Base-by-base conservation (phyloP, 2,797 vertebrate species). In the Florisuga fusca region DNA sequence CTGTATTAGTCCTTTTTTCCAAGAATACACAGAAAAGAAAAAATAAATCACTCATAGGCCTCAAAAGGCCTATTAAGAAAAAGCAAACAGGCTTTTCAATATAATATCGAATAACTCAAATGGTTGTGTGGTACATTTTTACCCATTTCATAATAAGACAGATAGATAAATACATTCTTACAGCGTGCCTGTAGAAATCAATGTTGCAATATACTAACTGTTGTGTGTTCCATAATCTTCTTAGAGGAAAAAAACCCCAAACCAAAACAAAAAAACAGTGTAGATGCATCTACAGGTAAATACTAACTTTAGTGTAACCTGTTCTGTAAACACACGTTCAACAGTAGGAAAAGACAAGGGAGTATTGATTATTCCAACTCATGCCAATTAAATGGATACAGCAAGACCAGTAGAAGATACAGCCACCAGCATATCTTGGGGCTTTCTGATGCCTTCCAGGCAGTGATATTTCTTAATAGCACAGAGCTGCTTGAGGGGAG, bases 141-240 rank as follows among this genome's bases (percentile, higher is more conserved):
- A 96, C 81, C 67, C 74, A 90, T 94, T 96, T 95, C 80, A 82
- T 87, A 93, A 79, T 5, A 94, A 41, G 80, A 78, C 82, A 86
- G 89, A 78, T 64, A 88, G 77, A 89, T 83, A 91, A 92, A 92
- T 87, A 79, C 38, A 89, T 84, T 93, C 83, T 91, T 82, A 90
- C 36, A 88, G 26, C 36, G 77, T 50, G 92, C 63, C 59, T 74
- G 61, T 12, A 81, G 45, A 92, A 95, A 94, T 94, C 94, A 84
- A 90, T 96, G 94, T 53, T 74, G 58, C 74, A 84, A 66, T 73
- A 72, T 33, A 87, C 91, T 91, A 84, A 76, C 76, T 57, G 68
- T 95, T 90, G 69, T 92, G 87, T 90, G 51, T 76, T 77, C 84
- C 77, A 73, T 87, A 71, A 80, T 89, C 87, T 96, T 95, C 88